phyloP scores from a whole-genome alignment of 2,888 invertebrate genomes.

The Caenorhabditis uteleia region DNA sequence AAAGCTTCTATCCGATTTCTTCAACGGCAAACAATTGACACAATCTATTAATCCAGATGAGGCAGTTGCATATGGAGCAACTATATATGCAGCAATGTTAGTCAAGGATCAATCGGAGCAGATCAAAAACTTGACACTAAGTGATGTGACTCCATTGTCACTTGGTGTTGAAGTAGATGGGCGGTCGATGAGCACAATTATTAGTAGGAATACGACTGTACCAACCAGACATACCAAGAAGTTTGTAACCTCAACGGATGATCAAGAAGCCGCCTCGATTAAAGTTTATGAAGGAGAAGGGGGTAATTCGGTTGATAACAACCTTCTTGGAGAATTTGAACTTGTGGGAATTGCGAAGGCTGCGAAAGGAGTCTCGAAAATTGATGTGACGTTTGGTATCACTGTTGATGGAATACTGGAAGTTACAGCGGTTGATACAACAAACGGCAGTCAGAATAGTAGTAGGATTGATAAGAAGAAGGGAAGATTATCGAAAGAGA shows the following conservation, averaged over 20 bases:
- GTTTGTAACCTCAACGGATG: slow-evolving; percentile 83
- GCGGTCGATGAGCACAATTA: slow-evolving; percentile 92
- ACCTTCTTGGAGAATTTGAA: slow-evolving; percentile 93
- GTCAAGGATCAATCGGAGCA: slow-evolving; percentile 78
- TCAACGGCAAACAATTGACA: slow-evolving; percentile 94
- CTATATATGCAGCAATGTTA: slow-evolving; percentile 73
- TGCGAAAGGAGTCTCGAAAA: slow-evolving; percentile 85
- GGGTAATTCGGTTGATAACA: slow-evolving; percentile 87
- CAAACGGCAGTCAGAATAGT: slow-evolving; percentile 73
- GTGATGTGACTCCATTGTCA: slow-evolving; percentile 90
- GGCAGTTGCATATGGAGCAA: slow-evolving; percentile 92
- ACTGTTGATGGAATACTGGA: slow-evolving; percentile 89
- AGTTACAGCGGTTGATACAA: slow-evolving; percentile 88
- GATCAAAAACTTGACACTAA: slow-evolving; percentile 86
- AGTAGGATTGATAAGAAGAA: slow-evolving; percentile 81
- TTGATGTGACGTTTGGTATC: slow-evolving; percentile 74
- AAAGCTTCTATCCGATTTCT: slow-evolving; percentile 84
- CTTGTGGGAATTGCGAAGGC: slow-evolving; percentile 92
- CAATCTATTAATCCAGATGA: slow-evolving; percentile 95
- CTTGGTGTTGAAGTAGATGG: slow-evolving; percentile 89
- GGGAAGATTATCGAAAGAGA: slow-evolving; percentile 77
- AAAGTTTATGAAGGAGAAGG: slow-evolving; percentile 73
- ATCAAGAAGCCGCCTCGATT: slow-evolving; percentile 92
- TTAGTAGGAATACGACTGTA: slow-evolving; percentile 80
- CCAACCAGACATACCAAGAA: slow-evolving; percentile 68